Base-by-base conservation (phyloP, 2,888 invertebrate genomes). In the Hyposoter dolosus region DNA sequence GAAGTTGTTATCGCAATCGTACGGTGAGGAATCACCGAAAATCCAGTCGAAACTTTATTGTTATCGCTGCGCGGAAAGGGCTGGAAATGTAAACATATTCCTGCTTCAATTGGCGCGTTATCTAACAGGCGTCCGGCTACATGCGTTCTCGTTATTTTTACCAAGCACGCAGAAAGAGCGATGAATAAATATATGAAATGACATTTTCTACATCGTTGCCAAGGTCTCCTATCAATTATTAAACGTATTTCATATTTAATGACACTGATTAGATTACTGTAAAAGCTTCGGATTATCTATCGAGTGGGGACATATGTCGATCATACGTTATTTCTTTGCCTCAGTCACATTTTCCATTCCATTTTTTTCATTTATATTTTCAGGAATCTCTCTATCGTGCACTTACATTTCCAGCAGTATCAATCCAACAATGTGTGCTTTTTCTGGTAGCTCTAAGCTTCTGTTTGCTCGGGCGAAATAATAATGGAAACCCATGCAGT, bases 251-350 rank as follows among this genome's bases (percentile, higher is more conserved):
- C 89, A 89, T 92, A 92, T 93, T 93, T 90, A 92, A 91, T 91
- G 90, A 93, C 90, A 88, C 90, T 89, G 93, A 93, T 93, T 93
- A 93, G 93, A 93, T 93, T 93, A 89, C 82, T 88, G 90, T 92
- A 92, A 93, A 93, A 93, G 92, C 90, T 88, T 90, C 89, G 88
- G 90, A 91, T 93, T 92, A 93, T 92, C 91, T 86, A 81, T 93
- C 87, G 87, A 93, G 93, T 92, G 91, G 88, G 80, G 89, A 91
- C 93, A 93, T 93, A 92, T 93, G 93, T 90, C 89, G 78, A 47
- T 65, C 84, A 86, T 47, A 72, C 35, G 68, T 84, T 84, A 76
- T 81, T 80, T 79, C 68, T 71, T 12, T 23, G 65, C 84, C 23
- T n/a, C 72, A 15, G 83, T 65, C 19, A 6, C 53, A 72, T 68